A percentile compares a stretch with the other conserved stretches of the same genome.
These are phyloP conservation scores for Colletes latitarsis DNA, from an alignment of 1,140 invertebrate genomes.

Conservation along the genomic window DNA sequence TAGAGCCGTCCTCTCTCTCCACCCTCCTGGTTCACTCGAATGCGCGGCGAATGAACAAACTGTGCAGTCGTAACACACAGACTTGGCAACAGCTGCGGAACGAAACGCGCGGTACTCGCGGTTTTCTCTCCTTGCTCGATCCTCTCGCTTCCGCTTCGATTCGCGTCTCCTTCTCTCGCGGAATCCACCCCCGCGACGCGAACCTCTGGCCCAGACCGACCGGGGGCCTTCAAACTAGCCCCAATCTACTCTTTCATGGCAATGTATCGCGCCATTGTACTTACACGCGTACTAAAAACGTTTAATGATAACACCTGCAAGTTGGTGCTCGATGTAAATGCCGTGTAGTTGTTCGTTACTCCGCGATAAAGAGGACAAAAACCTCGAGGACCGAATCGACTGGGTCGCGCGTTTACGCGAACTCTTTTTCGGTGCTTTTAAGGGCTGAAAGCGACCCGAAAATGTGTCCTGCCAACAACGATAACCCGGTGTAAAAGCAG, in stretches of 20 bases:
- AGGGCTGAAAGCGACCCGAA: neutral
- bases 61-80: constrained; percentile 63
- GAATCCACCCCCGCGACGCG: neutral
- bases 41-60: constrained; percentile 61
- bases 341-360: neutral
- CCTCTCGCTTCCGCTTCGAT: neutral
- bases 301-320: too few relatives aligned
- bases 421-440: neutral
- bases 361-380: neutral
- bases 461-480: neutral
- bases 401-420: neutral
- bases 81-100: constrained; percentile 62
- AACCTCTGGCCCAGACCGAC: too few relatives aligned
- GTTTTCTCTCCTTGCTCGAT: constrained; percentile 42
- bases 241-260: too few relatives aligned
- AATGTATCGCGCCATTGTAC: too few relatives aligned
- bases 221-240: too few relatives aligned
- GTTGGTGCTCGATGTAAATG: too few relatives aligned
- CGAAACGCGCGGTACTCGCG: constrained; percentile 50
- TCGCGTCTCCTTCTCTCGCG: too few relatives aligned
- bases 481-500: constrained; percentile 10
- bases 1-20: constrained; percentile 48
- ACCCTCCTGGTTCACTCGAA: constrained; percentile 1
- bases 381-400: neutral
- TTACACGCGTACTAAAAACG: too few relatives aligned